These are phyloP conservation scores for Ciconia stormi DNA, from an alignment of 2,113 vertebrate genomes.

Conservation along the genomic window DNA sequence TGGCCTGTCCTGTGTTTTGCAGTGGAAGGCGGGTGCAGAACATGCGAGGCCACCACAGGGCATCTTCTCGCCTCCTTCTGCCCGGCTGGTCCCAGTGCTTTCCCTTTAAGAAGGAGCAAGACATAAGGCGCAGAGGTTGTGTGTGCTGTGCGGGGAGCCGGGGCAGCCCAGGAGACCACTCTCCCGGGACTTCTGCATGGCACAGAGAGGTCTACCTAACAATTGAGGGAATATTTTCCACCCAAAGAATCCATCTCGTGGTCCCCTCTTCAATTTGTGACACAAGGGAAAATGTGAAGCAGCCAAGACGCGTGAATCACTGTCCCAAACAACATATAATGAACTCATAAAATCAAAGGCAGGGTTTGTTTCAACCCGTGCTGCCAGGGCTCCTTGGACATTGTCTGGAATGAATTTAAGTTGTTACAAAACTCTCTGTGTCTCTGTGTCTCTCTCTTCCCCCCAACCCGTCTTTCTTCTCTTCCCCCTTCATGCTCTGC, in stretches of 20 bases:
- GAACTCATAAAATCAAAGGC: constrained; percentile 70
- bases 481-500: not conserved
- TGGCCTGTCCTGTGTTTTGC: not conserved
- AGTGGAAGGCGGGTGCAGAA: not conserved
- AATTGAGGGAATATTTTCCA: constrained; percentile 62
- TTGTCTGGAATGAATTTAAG: constrained; percentile 70
- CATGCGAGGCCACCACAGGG: rapidly evolving
- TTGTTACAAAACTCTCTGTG: constrained; percentile 62
- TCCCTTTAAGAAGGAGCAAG: not conserved
- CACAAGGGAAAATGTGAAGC: constrained; percentile 68
- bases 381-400: constrained; percentile 66
- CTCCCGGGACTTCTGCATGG: not conserved
- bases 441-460: not conserved
- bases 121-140: not conserved
- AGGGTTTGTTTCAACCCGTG: constrained; percentile 64
- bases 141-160: not conserved
- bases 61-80: not conserved
- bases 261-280: constrained; percentile 62
- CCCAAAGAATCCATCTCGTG: constrained; percentile 44
- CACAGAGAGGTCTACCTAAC: constrained; percentile 54
- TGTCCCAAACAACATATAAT: constrained; percentile 70
- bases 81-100: not conserved
- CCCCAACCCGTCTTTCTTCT: not conserved
- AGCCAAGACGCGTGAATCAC: constrained; percentile 66
- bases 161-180: not conserved